phyloP scores from a whole-genome alignment of 2,113 vertebrate genomes.

The Guaruba guarouba region DNA sequence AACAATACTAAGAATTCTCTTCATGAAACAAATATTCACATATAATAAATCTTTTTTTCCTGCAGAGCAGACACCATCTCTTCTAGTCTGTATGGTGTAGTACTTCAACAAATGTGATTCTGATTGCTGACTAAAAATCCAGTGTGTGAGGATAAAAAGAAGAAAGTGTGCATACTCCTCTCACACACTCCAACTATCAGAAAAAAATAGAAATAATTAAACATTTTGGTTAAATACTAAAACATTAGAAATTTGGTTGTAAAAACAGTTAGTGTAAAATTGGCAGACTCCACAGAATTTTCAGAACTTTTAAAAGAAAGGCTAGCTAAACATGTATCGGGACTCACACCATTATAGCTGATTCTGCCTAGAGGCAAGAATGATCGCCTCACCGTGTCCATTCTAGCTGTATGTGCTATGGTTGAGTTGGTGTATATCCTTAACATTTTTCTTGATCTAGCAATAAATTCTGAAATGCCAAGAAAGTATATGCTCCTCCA shows the following conservation, averaged over 20 bases:
- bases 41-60: neutral
- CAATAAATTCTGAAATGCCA: neutral
- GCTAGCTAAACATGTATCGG: accelerated
- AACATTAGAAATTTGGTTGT: neutral
- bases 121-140: neutral
- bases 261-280: neutral
- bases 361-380: neutral
- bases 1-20: neutral
- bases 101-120: neutral
- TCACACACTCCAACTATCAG: neutral
- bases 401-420: neutral
- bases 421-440: neutral
- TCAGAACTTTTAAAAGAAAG: neutral
- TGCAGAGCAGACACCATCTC: neutral
- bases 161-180: accelerated
- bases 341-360: neutral
- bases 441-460: neutral
- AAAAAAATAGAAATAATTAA: neutral
- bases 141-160: neutral
- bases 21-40: neutral
- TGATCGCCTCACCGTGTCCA: neutral
- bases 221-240: neutral
- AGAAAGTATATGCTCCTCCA: neutral
- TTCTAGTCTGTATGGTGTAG: neutral
- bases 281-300: neutral